A percentile compares a stretch with the other conserved stretches of the same genome.
Conservation (phyloP, 2,797 vertebrate species). For the Phoebastria nigripes region DNA sequence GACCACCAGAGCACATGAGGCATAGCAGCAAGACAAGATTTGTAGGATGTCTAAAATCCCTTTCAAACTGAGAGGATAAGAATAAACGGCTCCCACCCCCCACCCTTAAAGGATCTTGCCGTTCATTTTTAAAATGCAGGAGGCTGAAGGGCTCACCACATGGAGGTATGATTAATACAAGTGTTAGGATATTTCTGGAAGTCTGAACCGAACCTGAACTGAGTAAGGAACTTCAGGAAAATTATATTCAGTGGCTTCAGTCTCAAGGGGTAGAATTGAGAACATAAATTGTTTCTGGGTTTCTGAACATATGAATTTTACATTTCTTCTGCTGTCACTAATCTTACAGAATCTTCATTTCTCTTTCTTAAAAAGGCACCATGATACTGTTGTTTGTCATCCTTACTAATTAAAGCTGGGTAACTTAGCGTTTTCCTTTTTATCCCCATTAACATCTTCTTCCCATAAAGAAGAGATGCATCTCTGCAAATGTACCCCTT, state of each 20-base stretch:
- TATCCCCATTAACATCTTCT: background rate
- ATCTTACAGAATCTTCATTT: background rate
- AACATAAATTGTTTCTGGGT: background rate
- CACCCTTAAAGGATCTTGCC: background rate
- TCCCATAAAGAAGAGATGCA: background rate
- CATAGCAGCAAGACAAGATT: background rate
- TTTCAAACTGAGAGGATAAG: background rate
- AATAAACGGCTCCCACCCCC: background rate
- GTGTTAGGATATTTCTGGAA: background rate
- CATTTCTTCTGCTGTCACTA: background rate
- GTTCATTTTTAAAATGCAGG: background rate
- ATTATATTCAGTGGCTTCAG: background rate
- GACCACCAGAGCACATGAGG: slow-evolving; percentile 13
- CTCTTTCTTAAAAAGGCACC: background rate
- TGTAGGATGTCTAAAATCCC: background rate
- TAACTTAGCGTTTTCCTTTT: background rate
- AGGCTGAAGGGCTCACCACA: background rate
- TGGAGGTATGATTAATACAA: background rate
- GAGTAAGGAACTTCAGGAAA: background rate
- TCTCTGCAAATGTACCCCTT: background rate
- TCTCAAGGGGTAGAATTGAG: background rate
- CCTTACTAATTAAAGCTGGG: background rate
- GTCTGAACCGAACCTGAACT: background rate
- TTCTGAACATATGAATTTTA: background rate
- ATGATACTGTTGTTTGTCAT: background rate